A percentile compares a stretch with the other conserved stretches of the same genome.
Conservation (phyloP, 2,888 invertebrate species). For the Meloe dianella region DNA sequence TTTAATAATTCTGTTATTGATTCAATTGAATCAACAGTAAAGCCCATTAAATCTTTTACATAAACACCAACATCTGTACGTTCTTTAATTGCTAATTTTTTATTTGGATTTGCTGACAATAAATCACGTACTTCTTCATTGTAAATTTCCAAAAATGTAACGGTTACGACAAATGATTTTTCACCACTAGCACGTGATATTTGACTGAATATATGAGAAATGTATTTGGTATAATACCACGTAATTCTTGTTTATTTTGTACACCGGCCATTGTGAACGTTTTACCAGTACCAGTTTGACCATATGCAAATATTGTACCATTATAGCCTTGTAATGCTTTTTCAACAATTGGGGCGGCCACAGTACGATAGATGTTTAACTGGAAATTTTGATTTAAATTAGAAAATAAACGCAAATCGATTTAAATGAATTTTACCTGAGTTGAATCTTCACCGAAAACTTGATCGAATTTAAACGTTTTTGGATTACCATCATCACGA, state of each 20-base stretch:
- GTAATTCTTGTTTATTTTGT: constrained; percentile 82
- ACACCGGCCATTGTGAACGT: constrained; percentile 98
- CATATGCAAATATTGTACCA: constrained; percentile 90
- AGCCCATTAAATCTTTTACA: constrained; percentile 95
- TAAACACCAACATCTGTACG: constrained; percentile 96
- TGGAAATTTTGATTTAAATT: constrained; percentile 53
- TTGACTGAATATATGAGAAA: constrained; percentile 99
- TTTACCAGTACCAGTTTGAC: constrained; percentile 96
- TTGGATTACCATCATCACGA: constrained; percentile 73
- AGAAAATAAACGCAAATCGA: no score
- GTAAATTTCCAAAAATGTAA: constrained; percentile 98
- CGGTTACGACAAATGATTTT: constrained; percentile 85
- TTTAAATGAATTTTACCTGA: constrained; percentile 66
- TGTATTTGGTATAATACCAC: constrained; percentile 98
- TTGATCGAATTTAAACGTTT: constrained; percentile 93
- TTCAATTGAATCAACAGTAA: constrained; percentile 82
- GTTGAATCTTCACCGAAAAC: constrained; percentile 88
- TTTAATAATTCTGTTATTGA: constrained; percentile 65
- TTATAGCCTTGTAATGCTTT: constrained; percentile 97
- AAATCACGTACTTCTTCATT: constrained; percentile 98
- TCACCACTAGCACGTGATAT: constrained; percentile 89
- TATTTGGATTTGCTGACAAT: constrained; percentile 81
- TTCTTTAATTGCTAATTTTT: constrained; percentile 91
- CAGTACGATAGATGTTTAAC: constrained; percentile 94
- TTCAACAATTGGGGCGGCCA: constrained; percentile 95